These are phyloP conservation scores for Ceramica pisi DNA, from an alignment of 2,888 invertebrate species.

Conservation along the genomic window DNA sequence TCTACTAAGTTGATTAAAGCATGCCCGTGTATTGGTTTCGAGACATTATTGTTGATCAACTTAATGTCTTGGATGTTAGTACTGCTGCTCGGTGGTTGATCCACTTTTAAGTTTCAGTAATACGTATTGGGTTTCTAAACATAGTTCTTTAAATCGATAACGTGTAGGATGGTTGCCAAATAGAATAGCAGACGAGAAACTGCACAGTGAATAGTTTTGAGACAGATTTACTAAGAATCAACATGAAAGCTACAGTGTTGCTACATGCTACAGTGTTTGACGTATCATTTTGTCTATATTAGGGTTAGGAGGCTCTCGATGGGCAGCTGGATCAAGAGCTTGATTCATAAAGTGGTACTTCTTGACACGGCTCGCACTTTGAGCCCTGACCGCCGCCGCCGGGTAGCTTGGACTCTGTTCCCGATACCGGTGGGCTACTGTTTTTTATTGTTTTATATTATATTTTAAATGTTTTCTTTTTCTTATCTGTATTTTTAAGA, in stretches of 20 bases:
- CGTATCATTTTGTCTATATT: not conserved
- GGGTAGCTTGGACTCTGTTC: too few species aligned
- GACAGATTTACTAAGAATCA: constrained; percentile 11
- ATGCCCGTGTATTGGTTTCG: constrained; percentile 1
- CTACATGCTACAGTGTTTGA: not conserved
- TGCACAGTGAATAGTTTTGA: constrained; percentile 10
- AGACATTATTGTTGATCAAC: constrained; percentile 22
- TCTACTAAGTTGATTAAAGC: constrained; percentile 10
- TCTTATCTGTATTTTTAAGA: too few species aligned
- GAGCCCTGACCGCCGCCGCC: too few species aligned
- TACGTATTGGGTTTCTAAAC: constrained; percentile 43
- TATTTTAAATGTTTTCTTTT: too few species aligned
- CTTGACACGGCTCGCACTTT: too few species aligned
- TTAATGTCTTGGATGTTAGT: constrained; percentile 29
- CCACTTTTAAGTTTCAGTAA: constrained; percentile 35
- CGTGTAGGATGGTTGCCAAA: constrained; percentile 44
- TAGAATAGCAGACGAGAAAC: constrained; percentile 21
- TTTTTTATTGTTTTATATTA: too few species aligned
- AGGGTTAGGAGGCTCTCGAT: too few species aligned
- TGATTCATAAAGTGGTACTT: too few species aligned
- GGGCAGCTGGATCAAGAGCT: too few species aligned
- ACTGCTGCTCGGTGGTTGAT: constrained; percentile 31
- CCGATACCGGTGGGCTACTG: too few species aligned
- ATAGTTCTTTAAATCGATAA: constrained; percentile 40
- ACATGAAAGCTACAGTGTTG: not conserved